These are phyloP conservation scores for Actinostola sp. DNA, from an alignment of 92 coral and sea anemone species.

Conservation along the genomic window DNA sequence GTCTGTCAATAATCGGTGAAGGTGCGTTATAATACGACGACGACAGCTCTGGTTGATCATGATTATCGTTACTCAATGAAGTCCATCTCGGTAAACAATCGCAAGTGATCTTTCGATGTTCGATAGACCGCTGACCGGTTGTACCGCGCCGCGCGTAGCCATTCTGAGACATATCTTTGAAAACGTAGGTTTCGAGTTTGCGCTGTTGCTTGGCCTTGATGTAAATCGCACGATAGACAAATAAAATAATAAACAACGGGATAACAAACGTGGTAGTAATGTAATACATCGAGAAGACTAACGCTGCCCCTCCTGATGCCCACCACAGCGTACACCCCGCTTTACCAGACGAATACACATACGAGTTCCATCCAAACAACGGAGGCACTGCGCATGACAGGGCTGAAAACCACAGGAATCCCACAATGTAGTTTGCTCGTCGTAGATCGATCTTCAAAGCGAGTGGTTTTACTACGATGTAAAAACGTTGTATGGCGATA, in stretches of 20 bases:
- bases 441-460: constrained; percentile 66
- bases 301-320: constrained; percentile 76
- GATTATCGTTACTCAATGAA: background rate
- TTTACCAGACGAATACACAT: constrained; percentile 72
- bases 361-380: constrained; percentile 83
- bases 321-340: constrained; percentile 84
- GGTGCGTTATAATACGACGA: constrained; percentile 32
- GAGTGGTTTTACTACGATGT: constrained; percentile 86
- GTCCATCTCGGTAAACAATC: constrained; percentile 29
- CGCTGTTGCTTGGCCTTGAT: constrained; percentile 66
- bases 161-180: constrained; percentile 31
- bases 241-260: constrained; percentile 68
- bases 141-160: background rate
- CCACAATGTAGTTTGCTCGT: constrained; percentile 71
- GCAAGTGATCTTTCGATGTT: constrained; percentile 12
- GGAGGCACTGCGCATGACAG: constrained; percentile 74
- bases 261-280: constrained; percentile 48
- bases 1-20: background rate
- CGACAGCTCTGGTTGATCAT: constrained; percentile 1
- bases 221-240: constrained; percentile 81
- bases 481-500: constrained; percentile 85
- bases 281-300: constrained; percentile 65
- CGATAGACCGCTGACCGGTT: constrained; percentile 12
- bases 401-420: constrained; percentile 84
- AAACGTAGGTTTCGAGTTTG: constrained; percentile 35